Evolutionary conservation across 2,888 invertebrate species (phyloP), one percentile per base, ranked within the genome.

Genomic region (Scaptomyza flava): DNA sequence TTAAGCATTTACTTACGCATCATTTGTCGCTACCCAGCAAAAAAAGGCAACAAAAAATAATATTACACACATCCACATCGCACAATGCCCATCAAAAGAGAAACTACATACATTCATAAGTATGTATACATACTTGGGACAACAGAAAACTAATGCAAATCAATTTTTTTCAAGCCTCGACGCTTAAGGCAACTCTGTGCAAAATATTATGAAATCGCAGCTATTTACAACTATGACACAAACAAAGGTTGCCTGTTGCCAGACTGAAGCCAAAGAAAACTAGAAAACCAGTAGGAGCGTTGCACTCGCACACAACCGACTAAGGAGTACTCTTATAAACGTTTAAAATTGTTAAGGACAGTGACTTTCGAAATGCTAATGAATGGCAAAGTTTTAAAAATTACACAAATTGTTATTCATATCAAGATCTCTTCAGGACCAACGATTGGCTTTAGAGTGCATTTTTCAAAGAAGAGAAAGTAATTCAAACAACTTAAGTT

Each of bases 1-100:
- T 81, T 85, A 81, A 77, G 77, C 86, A 81, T 80, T 81, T 83
- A 27, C 86, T 82, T 86, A 82, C 86, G 81, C 86, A 86, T 74
- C 86, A 86, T 86, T 81, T 86, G 83, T 77, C 77, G 72, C 81
- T 61, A 27, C 38, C 54, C 47, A 68, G 58, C 50, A 53, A 30
- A 41, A 41, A 31, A 1, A 17, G 34, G 34, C 34, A 14, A 20
- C 20, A 34, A 17, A 1, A 38, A 23, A 27, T 41, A 20, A 46
- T 53, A 9, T 8, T 9, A 33, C 33, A 33, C 17, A 23, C 23
- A 27, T 12, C 27, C 43, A 30, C 30, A 51, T 36, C 27, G 31
- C 33, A 46, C 48, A 4, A 9, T 20, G 3, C 14, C 3, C 12
- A 38, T 3, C 46, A 42, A 23, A 6, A 50, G 30, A 38, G 48